Evolutionary conservation across 92 coral and sea anemone genomes (phyloP), one percentile per base, ranked within the genome.

Genomic region (Palythoa grandiflora): DNA sequence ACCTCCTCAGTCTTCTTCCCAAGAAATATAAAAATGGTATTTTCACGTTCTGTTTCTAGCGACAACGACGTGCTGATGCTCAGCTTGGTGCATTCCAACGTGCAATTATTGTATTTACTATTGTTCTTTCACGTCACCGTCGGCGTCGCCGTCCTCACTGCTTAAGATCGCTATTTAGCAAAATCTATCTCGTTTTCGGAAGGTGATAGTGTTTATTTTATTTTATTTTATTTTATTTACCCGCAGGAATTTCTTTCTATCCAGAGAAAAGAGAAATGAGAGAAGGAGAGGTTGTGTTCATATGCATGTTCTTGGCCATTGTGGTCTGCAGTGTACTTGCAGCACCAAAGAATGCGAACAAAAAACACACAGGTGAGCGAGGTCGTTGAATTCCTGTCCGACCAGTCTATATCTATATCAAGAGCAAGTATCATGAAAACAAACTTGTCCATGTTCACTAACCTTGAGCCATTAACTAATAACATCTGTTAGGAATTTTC

Each of bases 361-460:
- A 81, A 12, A 81, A 81, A 47, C 86, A 81, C 75, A 81, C 86
- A 47, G 86, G 86, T 81, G 38, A 28, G 86, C 40, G 10, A 3
- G 1, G 37, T 9, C 19, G 20, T 15, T 5, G 20, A 60, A 14
- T 60, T 16, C 16, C 0, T 60, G 5, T 14, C 4, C 36, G n/a
- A 63, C 6, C 5, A 5, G 1, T n/a, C 5, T 63, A 6, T 4
- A n/a, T n/a, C 5, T 63, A 6, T 4, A n/a, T 17, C 35, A 3
- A 63, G 9, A 44, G 0, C 50, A 44, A 44, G 7, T 44, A 44
- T 44, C 50, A 44, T 44, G 7, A 44, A 44, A 44, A 0, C 7
- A 44, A 44, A 44, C 50, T 44, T 44, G 50, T 3, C 50, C 50
- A 2, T 44, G 50, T 44, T 44, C 50, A 44, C 50, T 0, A 8